Base-by-base conservation (phyloP, 1,140 invertebrate species). In the Anastatus disparis region DNA sequence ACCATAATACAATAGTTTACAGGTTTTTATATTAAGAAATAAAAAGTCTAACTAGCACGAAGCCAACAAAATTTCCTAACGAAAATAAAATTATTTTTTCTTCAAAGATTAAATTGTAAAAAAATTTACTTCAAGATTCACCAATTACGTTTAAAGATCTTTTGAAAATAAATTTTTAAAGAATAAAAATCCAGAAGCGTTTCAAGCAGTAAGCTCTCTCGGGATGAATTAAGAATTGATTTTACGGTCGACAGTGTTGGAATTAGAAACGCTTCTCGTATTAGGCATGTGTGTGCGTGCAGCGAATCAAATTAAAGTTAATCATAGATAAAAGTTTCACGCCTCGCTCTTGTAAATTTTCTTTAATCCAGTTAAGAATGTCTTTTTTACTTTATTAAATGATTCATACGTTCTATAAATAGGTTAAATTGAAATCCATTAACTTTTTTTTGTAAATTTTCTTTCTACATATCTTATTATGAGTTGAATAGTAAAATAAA, bases 231-330 rank as follows among this genome's bases (percentile, higher is more conserved):
- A 31, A 53, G 22, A 40, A 62, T 44, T 42, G 58, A 62, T 62
- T 62, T 62, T 62, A 62, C 58, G 58, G 58, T 24, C 27, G 58
- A 6, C 58, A n/a, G 58, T 24, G 42, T 62, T 46, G 24, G 40
- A 62, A 62, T 62, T 62, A 62, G 58, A 44, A 62, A 46, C 58
- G 58, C 27, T 53, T n/a, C 52, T 17, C 26, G 52, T 53, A 53
- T 10, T 53, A n/a, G n/a, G n/a, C n/a, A n/a, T 17, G 15, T n/a
- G 10, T 15, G 7, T 1, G 22, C 27, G 26, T 22, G 52, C 7
- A 29, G 9, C 52, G 3, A 27, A 53, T 53, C 52, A 53, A 27
- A 53, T 53, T 53, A 53, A 7, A 53, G 15, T 29, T 27, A 27
- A 29, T 29, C 3, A 12, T 27, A 10, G 15, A 8, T 53, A 27